Conservation (phyloP, 2,888 invertebrate species). For the Agrochola circellaris region DNA sequence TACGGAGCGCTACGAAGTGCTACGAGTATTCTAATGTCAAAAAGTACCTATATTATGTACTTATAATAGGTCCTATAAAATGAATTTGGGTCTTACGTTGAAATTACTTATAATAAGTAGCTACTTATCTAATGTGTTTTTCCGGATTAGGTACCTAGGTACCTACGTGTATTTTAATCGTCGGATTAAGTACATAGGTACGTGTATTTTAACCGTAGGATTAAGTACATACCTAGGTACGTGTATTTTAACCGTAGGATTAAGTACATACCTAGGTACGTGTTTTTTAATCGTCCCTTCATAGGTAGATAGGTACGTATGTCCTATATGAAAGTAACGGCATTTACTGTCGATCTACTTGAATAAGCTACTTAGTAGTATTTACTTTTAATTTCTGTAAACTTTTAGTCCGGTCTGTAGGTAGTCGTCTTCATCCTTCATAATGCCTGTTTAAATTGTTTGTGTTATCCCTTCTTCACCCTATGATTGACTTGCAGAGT, state of each 20-base stretch:
- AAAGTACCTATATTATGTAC: too few relatives aligned
- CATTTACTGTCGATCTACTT: too few relatives aligned
- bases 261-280: too few relatives aligned
- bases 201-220: not conserved
- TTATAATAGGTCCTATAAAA: too few relatives aligned
- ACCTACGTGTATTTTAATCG: too few relatives aligned
- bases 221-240: too few relatives aligned
- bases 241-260: too few relatives aligned
- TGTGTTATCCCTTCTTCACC: not conserved
- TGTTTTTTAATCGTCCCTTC: not conserved
- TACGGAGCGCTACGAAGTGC: constrained; percentile 26
- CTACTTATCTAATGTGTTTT: not conserved
- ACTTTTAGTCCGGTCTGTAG: not conserved
- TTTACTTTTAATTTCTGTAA: not conserved
- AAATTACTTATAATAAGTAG: not conserved
- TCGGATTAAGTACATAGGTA: too few relatives aligned
- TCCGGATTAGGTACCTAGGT: not conserved
- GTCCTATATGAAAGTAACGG: too few relatives aligned
- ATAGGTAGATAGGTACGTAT: not conserved
- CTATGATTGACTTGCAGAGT: not conserved
- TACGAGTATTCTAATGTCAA: not conserved
- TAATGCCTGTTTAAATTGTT: not conserved
- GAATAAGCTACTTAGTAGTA: too few relatives aligned
- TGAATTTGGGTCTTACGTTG: not conserved
- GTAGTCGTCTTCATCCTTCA: too few relatives aligned